Evolutionary conservation across 2,888 invertebrate species (phyloP), one percentile per base, ranked within the genome.

Genomic region (Cryptocephalus moraei): DNA sequence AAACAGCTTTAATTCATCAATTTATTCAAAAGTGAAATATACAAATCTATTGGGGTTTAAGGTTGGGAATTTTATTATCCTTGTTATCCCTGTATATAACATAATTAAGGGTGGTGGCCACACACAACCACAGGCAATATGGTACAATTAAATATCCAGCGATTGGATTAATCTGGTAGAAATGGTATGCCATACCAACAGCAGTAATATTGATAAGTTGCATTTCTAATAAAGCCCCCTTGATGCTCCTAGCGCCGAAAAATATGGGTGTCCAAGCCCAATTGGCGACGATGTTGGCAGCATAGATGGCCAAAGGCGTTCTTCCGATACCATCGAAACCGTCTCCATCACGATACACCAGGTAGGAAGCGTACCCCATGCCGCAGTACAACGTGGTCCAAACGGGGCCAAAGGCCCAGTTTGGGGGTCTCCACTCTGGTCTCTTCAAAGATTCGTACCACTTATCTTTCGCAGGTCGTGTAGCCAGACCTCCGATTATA

Each of bases 241-340:
- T 81, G n/a, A 82, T 72, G 56, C 80, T 78, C 54, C 81, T 82
- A 31, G 75, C 70, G 39, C 82, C 82, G 67, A 91, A 91, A 72
- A 91, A 91, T 32, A 91, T 77, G 1, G 89, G 90, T 0, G 85
- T 80, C 91, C 91, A 92, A 0, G 81, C 76, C 86, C 87, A 91
- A 66, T 91, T 92, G 0, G 91, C 69, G 0, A 81, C 76, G 44
- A 92, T 69, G 62, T 90, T 90, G 1, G 80, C 69, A 1, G 82
- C 86, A 65, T 86, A 92, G 9, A 86, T 69, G 0, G 81, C 71
- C 44, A 92, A 66, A 0, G 91, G 86, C 9, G 84, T 43, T 46
- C 74, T 71, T 1, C 84, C 81, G 41, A 72, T 56, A 76, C 79
- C 82, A 55, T 73, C 68, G 57, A 86, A 83, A 32, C 88, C 88